These are phyloP conservation scores for Clavelina lepadiformis DNA, from an alignment of 23 tunicate genomes.

Conservation along the genomic window DNA sequence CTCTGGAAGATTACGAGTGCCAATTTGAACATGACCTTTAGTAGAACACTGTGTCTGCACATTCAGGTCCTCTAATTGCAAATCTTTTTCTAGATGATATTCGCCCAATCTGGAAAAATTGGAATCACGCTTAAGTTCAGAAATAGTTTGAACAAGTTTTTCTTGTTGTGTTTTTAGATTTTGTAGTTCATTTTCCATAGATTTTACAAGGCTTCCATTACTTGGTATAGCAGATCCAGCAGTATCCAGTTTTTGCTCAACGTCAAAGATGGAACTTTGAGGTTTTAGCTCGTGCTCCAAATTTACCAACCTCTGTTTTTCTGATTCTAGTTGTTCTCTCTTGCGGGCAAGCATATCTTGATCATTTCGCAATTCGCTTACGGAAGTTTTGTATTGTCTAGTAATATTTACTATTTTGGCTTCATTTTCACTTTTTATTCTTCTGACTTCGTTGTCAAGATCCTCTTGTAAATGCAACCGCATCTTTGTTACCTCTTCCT, in stretches of 20 bases:
- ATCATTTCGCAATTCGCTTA: conserved; percentile 54
- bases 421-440: conserved; percentile 38
- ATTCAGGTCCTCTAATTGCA: conserved; percentile 17
- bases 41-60: background rate
- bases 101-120: background rate
- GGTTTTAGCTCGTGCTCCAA: conserved; percentile 8
- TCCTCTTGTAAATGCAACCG: conserved; percentile 41
- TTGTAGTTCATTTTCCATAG: conserved; percentile 19
- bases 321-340: conserved; percentile 30
- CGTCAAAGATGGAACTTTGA: too few relatives aligned
- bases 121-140: too few relatives aligned
- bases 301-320: conserved; percentile 27
- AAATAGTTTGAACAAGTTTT: conserved; percentile 24
- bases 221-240: background rate
- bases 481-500: conserved; percentile 34
- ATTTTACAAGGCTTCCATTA: background rate
- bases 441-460: conserved; percentile 41
- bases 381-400: conserved; percentile 30
- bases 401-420: conserved; percentile 19
- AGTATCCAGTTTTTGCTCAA: too few relatives aligned
- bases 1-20: too few relatives aligned
- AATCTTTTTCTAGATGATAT: background rate
- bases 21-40: too few relatives aligned
- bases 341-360: conserved; percentile 42
- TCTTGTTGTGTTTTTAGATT: conserved; percentile 29